Conservation (phyloP, 2,113 vertebrate species). For the Zingel zingel region DNA sequence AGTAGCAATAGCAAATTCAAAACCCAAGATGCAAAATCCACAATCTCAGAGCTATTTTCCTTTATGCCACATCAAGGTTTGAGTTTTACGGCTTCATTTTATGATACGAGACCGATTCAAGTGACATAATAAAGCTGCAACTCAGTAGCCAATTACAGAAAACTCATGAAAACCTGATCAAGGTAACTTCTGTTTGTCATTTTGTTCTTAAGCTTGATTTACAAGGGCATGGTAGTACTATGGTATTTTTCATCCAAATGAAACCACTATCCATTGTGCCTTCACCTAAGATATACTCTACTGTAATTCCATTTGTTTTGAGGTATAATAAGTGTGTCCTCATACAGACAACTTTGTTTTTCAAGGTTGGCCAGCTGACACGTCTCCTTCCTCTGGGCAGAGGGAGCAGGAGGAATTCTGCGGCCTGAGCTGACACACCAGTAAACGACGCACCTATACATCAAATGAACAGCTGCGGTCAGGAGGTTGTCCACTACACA, state of each 20-base stretch:
- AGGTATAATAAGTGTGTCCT: slow-evolving; percentile 54
- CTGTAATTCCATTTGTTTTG: slow-evolving; percentile 49
- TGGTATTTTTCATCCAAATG: slow-evolving; percentile 30
- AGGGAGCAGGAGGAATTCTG: slow-evolving; percentile 65
- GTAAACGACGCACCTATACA: slow-evolving; percentile 66
- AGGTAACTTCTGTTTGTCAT: slow-evolving; percentile 31
- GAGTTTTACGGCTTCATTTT: slow-evolving; percentile 17
- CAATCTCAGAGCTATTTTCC: slow-evolving; percentile 19
- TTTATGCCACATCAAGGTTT: slow-evolving; percentile 7
- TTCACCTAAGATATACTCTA: slow-evolving; percentile 6
- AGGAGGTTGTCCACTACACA: slow-evolving; percentile 70
- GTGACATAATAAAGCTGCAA: slow-evolving; percentile 30
- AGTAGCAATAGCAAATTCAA: neutral
- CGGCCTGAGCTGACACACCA: slow-evolving; percentile 45
- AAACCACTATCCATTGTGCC: slow-evolving; percentile 8
- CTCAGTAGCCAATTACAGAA: slow-evolving; percentile 19
- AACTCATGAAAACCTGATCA: slow-evolving; percentile 31
- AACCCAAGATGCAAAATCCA: slow-evolving; percentile 1
- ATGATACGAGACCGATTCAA: slow-evolving; percentile 11
- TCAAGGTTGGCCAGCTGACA: slow-evolving; percentile 73
- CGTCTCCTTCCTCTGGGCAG: slow-evolving; percentile 66
- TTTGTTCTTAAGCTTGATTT: slow-evolving; percentile 7
- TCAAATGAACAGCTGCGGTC: slow-evolving; percentile 75
- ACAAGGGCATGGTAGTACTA: slow-evolving; percentile 3
- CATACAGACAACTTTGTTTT: slow-evolving; percentile 60